Percentiles rank a stretch among this genome's conserved stretches.
Evolutionary conservation across 92 coral and sea anemone genomes (phyloP).

Genomic region (Anthopleura xanthogrammica): DNA sequence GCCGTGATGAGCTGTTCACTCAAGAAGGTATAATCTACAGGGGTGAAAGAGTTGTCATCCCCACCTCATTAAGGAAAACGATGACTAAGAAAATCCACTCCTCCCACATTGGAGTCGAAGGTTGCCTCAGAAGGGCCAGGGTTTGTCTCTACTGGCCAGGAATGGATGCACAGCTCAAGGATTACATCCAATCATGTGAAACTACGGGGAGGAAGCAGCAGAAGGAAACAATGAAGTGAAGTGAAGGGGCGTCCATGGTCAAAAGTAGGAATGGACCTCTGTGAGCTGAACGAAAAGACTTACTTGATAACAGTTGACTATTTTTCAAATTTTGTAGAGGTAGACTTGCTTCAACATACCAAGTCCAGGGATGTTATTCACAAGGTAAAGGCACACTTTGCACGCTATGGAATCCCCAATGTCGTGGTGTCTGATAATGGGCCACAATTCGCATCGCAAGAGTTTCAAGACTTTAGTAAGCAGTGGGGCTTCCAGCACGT

Average conservation of each 20-base stretch:
- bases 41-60: constrained; percentile 16
- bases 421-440: constrained; percentile 28
- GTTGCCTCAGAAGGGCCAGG: constrained; percentile 32
- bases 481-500: constrained; percentile 25
- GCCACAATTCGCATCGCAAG: constrained; percentile 34
- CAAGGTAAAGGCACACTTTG: constrained; percentile 37
- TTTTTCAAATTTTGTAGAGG: constrained; percentile 41
- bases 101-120: constrained; percentile 20
- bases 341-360: constrained; percentile 30
- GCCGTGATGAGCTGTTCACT: constrained; percentile 8
- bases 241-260: constrained; percentile 9
- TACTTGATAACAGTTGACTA: constrained; percentile 39
- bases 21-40: constrained; percentile 12
- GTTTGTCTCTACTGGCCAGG: constrained; percentile 18
- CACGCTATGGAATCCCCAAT: constrained; percentile 41
- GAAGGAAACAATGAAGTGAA: constrained; percentile 19
- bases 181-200: constrained; percentile 19
- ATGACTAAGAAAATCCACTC: constrained; percentile 18
- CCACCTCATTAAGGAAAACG: neutral
- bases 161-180: constrained; percentile 5
- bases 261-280: constrained; percentile 9
- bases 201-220: constrained; percentile 24
- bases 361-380: constrained; percentile 37
- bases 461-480: constrained; percentile 32
- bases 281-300: constrained; percentile 4